Base-by-base conservation (phyloP, 2,113 vertebrate genomes). In the Corvus moneduloides region DNA sequence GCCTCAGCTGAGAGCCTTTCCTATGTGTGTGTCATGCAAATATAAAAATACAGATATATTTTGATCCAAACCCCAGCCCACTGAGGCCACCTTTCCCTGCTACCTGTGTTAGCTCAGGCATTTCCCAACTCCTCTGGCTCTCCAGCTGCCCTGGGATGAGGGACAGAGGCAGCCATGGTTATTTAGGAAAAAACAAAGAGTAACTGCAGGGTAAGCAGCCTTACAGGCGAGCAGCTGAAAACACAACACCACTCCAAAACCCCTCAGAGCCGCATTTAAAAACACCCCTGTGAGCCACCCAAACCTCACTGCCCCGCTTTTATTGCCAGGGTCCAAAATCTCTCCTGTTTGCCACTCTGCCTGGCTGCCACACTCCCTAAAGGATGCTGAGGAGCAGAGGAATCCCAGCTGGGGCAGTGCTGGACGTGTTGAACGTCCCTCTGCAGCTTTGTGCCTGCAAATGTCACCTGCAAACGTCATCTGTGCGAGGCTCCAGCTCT, bases 401-500 rank as follows among this genome's bases (percentile, higher is more conserved):
- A 37, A 33, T 3, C 4, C 0, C 19, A 52, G 66, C 59, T 13
- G 64, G 43, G 28, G 73, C 67, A 9, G 54, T 1, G 13, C 66
- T 6, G 37, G 37, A 17, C 2, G 9, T 0, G 3, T 2, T 6
- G 6, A 17, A 16, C 2, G 7, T 6, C 46, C 2, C 0, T 11
- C n/a, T 11, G 2, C 61, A n/a, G 64, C 10, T 81, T 5, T 13
- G 39, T 10, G 17, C 54, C 55, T 20, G 46, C 9, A 6, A 11
- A 18, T 0, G 2, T 11, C 28, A 27, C 66, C 79, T 61, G 64
- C 7, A 17, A 15, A 59, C 6, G 4, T 26, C 33, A 32, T 67
- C 75, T 55, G 51, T 3, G 4, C 4, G 1, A 3, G 63, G 46
- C 39, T 55, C 18, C 66, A 15, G 6, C 69, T 7, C 61, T 43